phyloP scores from a whole-genome alignment of 1,140 invertebrate species.

The Manduca sexta region DNA sequence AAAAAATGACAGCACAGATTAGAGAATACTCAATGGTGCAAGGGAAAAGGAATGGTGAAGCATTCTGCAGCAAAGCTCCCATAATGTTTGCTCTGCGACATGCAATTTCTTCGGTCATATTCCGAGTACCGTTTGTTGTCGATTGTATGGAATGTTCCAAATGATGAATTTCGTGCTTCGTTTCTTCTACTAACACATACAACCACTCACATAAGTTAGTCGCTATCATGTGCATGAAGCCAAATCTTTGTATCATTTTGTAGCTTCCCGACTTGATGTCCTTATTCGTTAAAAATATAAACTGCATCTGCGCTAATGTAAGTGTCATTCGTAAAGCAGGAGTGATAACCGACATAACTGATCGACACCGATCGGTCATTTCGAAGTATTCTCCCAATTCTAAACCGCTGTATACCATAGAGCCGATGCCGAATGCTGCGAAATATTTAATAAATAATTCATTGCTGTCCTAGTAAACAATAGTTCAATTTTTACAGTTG shows the following conservation, averaged over 20 bases:
- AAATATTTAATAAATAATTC: constrained; percentile 19
- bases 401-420: constrained; percentile 82
- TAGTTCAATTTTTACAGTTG: constrained; percentile 5
- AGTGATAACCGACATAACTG: constrained; percentile 75
- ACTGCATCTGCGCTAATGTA: constrained; percentile 81
- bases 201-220: constrained; percentile 89
- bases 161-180: constrained; percentile 83
- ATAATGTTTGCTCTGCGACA: constrained; percentile 74
- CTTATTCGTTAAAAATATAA: constrained; percentile 81
- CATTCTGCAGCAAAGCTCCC: constrained; percentile 84
- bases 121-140: constrained; percentile 20
- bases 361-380: constrained; percentile 73
- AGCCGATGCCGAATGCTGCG: constrained; percentile 81
- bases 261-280: constrained; percentile 77
- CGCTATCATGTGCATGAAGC: constrained; percentile 89
- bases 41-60: constrained; percentile 90
- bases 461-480: neutral
- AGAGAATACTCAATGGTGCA: constrained; percentile 92
- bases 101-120: constrained; percentile 23
- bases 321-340: constrained; percentile 78
- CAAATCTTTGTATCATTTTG: constrained; percentile 81
- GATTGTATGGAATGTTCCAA: constrained; percentile 63
- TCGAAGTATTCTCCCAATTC: constrained; percentile 82
- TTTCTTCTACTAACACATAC: constrained; percentile 87
- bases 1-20: constrained; percentile 88